These are phyloP conservation scores for Campoplex nolae DNA, from an alignment of 2,888 invertebrate genomes.

Conservation along the genomic window DNA sequence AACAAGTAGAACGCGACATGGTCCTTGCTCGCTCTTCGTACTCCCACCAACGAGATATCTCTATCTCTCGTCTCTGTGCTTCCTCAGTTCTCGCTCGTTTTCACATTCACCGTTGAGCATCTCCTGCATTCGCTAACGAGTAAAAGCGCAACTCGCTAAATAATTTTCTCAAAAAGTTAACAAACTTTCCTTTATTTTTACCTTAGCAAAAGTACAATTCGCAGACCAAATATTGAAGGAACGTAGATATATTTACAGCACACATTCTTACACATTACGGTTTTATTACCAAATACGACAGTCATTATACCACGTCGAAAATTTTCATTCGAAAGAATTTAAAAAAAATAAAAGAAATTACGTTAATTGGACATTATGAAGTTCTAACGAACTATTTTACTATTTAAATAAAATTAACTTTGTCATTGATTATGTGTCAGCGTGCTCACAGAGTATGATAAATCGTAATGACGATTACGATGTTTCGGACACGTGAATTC, in stretches of 20 bases:
- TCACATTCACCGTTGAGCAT: slow-evolving; percentile 19
- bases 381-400: no score
- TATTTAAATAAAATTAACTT: no score
- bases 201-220: slow-evolving; percentile 17
- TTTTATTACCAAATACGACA: background rate
- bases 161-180: slow-evolving; percentile 54
- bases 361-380: no score
- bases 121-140: slow-evolving; percentile 49
- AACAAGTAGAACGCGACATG: slow-evolving; percentile 59
- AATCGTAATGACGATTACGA: no score
- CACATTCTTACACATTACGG: background rate
- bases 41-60: slow-evolving; percentile 29
- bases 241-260: background rate
- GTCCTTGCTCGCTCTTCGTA: slow-evolving; percentile 34
- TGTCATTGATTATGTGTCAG: no score
- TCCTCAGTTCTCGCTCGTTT: slow-evolving; percentile 30
- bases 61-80: slow-evolving; percentile 37
- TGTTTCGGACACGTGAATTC: no score
- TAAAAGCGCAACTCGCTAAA: slow-evolving; percentile 43
- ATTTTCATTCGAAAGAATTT: background rate
- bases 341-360: no score
- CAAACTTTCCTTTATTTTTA: slow-evolving; percentile 36
- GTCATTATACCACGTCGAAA: background rate
- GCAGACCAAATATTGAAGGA: slow-evolving; percentile 40
- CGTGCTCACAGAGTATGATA: no score